These are phyloP conservation scores for Melanerpes aurifrons DNA, from an alignment of 2,113 vertebrate species.

Conservation along the genomic window DNA sequence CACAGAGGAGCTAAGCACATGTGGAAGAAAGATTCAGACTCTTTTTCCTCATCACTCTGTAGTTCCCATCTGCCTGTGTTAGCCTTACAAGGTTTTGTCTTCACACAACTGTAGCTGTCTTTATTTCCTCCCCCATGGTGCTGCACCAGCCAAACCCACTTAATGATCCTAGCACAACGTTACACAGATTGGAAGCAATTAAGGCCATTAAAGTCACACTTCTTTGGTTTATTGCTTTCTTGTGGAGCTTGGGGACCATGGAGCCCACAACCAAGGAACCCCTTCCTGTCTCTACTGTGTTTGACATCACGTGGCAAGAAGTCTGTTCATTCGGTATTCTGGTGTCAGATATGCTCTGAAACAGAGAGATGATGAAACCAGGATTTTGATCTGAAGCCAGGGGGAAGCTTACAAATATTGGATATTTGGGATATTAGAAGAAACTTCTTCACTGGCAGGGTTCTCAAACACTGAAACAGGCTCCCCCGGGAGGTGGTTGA, in stretches of 20 bases:
- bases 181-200: not conserved
- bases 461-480: no score
- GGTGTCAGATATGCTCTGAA: slow-evolving; percentile 21
- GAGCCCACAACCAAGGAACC: not conserved
- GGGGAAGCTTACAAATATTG: not conserved
- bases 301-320: slow-evolving; percentile 30
- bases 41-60: not conserved
- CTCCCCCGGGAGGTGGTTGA: no score
- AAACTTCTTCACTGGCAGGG: no score
- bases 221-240: not conserved
- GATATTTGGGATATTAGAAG: no score
- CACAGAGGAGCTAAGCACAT: not conserved
- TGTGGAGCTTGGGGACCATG: not conserved
- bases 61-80: not conserved
- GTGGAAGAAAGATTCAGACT: not conserved
- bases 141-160: not conserved
- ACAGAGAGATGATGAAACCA: slow-evolving; percentile 6
- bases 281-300: slow-evolving; percentile 24
- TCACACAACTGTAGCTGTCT: not conserved
- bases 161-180: not conserved
- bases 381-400: slow-evolving; percentile 2
- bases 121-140: not conserved
- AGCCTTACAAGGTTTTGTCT: not conserved
- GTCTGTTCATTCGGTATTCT: slow-evolving; percentile 37
- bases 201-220: not conserved